These are phyloP conservation scores for Lethenteron reissneri DNA, from an alignment of 2,113 vertebrate species.

Conservation along the genomic window DNA sequence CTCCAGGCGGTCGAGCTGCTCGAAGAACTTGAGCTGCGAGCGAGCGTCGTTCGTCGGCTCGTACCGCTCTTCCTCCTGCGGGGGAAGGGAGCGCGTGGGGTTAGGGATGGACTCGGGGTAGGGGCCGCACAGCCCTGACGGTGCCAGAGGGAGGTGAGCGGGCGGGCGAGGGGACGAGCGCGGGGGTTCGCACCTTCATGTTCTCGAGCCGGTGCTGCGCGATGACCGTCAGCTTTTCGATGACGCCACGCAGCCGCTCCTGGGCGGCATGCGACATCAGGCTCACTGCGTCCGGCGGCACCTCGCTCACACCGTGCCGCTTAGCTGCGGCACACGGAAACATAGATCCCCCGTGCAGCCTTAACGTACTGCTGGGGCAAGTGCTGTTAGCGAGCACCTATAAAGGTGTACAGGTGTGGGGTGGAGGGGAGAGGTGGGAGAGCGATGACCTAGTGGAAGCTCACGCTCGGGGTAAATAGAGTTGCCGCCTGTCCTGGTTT, in stretches of 20 bases:
- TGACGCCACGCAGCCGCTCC: conserved; percentile 35
- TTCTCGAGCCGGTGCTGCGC: conserved; percentile 51
- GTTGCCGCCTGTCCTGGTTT: too few relatives aligned
- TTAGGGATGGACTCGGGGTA: too few relatives aligned
- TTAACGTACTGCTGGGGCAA: too few relatives aligned
- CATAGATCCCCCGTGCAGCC: conserved; percentile 6
- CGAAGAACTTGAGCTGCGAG: conserved; percentile 53
- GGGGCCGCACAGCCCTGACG: too few relatives aligned
- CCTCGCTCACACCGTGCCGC: conserved; percentile 46
- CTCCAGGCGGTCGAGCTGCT: conserved; percentile 54
- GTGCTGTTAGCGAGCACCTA: too few relatives aligned
- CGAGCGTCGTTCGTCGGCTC: conserved; percentile 47
- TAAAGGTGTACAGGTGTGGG: too few relatives aligned
- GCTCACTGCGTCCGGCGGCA: conserved; percentile 42
- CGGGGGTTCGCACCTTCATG: not conserved
- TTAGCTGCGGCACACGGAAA: conserved; percentile 25
- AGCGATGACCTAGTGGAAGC: too few relatives aligned
- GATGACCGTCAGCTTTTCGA: conserved; percentile 48
- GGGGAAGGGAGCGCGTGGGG: not conserved
- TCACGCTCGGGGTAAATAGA: too few relatives aligned
- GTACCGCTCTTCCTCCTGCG: conserved; percentile 41
- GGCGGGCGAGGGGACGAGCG: too few relatives aligned
- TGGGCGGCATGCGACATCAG: conserved; percentile 56
- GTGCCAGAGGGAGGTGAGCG: too few relatives aligned
- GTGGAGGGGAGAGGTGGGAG: too few relatives aligned